Base-by-base conservation (phyloP, 1,140 invertebrate genomes). In the Druon quercuslanigerum region DNA sequence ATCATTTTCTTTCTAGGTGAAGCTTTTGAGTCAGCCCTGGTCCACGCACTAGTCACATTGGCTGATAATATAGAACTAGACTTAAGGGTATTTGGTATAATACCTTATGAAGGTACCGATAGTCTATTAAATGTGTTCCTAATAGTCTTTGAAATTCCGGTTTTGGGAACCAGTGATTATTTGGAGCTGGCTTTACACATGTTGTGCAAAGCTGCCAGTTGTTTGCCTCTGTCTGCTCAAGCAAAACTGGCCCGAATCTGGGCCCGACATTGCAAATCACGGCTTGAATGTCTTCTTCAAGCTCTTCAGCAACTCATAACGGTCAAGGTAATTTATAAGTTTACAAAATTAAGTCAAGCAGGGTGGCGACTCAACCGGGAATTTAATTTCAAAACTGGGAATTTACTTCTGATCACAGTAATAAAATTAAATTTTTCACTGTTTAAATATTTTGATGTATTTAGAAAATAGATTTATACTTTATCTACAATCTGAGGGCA, bases 251-350 rank as follows among this genome's bases (percentile, higher is more conserved):
- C 96, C 0, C 91, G 93, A 5, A 93, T 96, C 9, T 98, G 96
- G 96, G 94, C 96, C 0, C 92, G 92, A 51, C 94, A 95, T 83
- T 95, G 94, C 72, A 93, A 94, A 75, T 92, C 94, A 52, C 94
- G 94, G 73, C 89, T 98, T 13, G 93, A 94, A 46, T 92, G 93
- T 74, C 93, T 98, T 79, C 90, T 98, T 50, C 94, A 96, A 85
- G 94, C 94, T 33, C 91, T 98, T 2, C 97, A 98, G 86, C 97
- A 98, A 87, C 92, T 98, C 16, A 96, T 98, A 74, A 98, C 97
- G 1, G 92, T 94, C 5, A 93, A 92, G 85, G 90, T 91, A 78
- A 33, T 50, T 40, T 60, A n/a, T 1, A 50, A 19, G 16, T 13
- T 77, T 8, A 46, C 1, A 46, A 11, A 46, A 33, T 33, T 33